A percentile compares a stretch with the other conserved stretches of the same genome.
Evolutionary conservation across 2,888 invertebrate genomes (phyloP).

Genomic region (Platycheirus albimanus): DNA sequence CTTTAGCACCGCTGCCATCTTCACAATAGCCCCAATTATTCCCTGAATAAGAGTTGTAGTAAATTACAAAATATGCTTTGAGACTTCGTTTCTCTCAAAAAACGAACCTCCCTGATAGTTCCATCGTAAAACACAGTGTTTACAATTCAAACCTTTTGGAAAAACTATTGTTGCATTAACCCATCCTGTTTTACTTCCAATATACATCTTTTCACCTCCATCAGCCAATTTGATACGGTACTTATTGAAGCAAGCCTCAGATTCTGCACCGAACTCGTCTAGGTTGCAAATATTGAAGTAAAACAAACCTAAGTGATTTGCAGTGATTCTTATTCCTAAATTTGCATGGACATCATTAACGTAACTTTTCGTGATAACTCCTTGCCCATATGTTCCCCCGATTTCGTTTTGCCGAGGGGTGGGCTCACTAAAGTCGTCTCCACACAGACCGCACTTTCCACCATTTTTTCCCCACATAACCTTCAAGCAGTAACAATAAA

Average conservation of each 20-base stretch:
- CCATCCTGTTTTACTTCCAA: slow-evolving; percentile 75
- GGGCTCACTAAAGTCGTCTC: slow-evolving; percentile 81
- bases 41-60: slow-evolving; percentile 75
- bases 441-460: slow-evolving; percentile 84
- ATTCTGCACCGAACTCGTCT: slow-evolving; percentile 81
- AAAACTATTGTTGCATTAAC: slow-evolving; percentile 79
- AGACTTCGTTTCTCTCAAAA: neutral
- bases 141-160: slow-evolving; percentile 83
- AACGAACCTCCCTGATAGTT: slow-evolving; percentile 83
- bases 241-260: slow-evolving; percentile 83
- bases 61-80: neutral
- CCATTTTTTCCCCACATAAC: slow-evolving; percentile 80
- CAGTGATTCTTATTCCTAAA: slow-evolving; percentile 79
- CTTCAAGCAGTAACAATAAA: slow-evolving; percentile 76
- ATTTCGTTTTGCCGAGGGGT: slow-evolving; percentile 83
- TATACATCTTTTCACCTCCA: slow-evolving; percentile 77
- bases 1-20: slow-evolving; percentile 80
- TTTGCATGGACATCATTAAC: slow-evolving; percentile 77
- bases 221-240: slow-evolving; percentile 80
- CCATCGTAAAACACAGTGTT: slow-evolving; percentile 85
- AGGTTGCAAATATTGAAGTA: slow-evolving; percentile 83
- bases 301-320: slow-evolving; percentile 82
- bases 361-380: slow-evolving; percentile 81
- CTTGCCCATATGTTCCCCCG: slow-evolving; percentile 83
- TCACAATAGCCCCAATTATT: slow-evolving; percentile 84